Conservation (phyloP, 2,888 invertebrate species). For the Clitarchus hookeri region DNA sequence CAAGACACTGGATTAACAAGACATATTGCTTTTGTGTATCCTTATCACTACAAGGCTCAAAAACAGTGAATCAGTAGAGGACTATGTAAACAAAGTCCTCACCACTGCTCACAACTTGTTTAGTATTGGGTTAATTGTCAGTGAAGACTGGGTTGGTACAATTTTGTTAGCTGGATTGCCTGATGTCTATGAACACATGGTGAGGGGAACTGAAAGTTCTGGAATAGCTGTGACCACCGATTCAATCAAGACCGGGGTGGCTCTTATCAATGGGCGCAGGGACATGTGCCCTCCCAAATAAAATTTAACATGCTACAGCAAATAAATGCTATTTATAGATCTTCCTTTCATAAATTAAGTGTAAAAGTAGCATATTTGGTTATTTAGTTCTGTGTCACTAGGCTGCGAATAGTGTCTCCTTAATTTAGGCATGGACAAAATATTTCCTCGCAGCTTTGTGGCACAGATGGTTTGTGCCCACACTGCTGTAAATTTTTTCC, state of each 20-base stretch:
- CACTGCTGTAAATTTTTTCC: too few species aligned
- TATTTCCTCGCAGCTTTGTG: too few species aligned
- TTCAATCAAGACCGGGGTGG: not conserved
- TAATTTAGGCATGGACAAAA: too few species aligned
- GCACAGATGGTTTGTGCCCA: too few species aligned
- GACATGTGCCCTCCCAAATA: too few species aligned
- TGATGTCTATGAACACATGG: not conserved
- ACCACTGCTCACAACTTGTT: not conserved
- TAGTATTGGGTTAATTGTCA: not conserved
- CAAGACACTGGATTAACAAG: conserved; percentile 15
- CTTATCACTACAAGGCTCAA: not conserved
- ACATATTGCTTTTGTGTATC: not conserved
- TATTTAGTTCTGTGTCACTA: too few species aligned
- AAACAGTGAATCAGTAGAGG: not conserved
- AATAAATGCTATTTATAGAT: too few species aligned
- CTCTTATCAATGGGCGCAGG: too few species aligned
- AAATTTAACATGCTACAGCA: too few species aligned
- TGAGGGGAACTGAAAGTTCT: not conserved
- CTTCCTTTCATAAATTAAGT: too few species aligned
- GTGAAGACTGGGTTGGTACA: not conserved
- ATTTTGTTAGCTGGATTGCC: not conserved
- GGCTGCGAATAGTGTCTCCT: too few species aligned
- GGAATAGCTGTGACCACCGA: not conserved
- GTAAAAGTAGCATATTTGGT: too few species aligned
- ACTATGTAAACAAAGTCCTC: not conserved